Evolutionary conservation across 2,797 vertebrate species (phyloP).

Genomic region (Oreochromis mossambicus): DNA sequence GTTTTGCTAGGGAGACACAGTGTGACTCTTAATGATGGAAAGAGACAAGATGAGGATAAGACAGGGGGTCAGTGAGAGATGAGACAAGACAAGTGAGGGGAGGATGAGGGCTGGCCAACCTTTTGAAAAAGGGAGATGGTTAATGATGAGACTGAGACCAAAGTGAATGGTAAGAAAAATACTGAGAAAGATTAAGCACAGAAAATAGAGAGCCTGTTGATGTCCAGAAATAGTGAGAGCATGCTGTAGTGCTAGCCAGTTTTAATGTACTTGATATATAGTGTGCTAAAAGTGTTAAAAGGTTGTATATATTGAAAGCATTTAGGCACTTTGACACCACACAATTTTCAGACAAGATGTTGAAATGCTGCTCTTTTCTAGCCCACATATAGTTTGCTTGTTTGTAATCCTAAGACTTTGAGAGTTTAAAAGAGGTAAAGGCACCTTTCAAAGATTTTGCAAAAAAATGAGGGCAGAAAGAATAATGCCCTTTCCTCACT

Average conservation of each 20-base stretch:
- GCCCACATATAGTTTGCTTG: background rate
- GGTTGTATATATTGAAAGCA: background rate
- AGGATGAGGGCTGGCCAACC: background rate
- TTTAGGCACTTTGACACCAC: background rate
- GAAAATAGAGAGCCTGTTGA: conserved; percentile 1
- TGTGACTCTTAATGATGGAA: conserved; percentile 46
- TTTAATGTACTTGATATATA: conserved; percentile 3
- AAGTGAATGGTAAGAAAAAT: background rate
- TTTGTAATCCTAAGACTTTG: background rate
- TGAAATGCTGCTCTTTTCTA: background rate
- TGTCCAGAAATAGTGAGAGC: conserved; percentile 5
- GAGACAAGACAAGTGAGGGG: background rate
- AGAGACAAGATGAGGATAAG: conserved; percentile 35
- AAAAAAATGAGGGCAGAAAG: background rate
- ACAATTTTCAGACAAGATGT: background rate
- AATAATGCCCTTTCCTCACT: background rate
- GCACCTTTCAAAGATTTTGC: background rate
- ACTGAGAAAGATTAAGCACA: background rate
- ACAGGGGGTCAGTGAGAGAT: conserved; percentile 24
- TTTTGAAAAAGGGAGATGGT: background rate
- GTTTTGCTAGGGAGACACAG: conserved; percentile 34
- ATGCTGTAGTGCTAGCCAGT: conserved; percentile 13
- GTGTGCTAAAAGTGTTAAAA: background rate
- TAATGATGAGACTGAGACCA: conserved; percentile 17
- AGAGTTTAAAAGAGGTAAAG: background rate